Percentiles rank a stretch among this genome's conserved stretches.
Conservation (phyloP, 1,140 invertebrate species). For the Micrasema minimum region DNA sequence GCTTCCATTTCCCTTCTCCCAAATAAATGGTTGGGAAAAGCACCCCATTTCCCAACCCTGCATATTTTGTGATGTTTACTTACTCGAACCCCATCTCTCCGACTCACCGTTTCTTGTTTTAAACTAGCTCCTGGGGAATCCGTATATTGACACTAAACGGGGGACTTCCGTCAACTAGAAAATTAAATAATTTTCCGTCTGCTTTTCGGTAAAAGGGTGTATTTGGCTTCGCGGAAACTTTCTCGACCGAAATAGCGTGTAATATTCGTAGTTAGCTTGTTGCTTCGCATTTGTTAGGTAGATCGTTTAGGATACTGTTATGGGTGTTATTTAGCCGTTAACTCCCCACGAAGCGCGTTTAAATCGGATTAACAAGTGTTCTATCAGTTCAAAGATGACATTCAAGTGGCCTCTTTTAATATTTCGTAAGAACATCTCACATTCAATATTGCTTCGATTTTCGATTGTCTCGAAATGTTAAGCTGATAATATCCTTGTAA, state of each 20-base stretch:
- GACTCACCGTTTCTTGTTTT: conserved; percentile 3
- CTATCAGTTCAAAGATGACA: conserved; percentile 2
- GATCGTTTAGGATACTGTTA: no score
- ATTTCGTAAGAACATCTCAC: neutral
- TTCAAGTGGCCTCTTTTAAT: conserved; percentile 6
- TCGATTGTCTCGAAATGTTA: conserved; percentile 23
- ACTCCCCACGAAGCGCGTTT: no score
- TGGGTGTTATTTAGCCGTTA: no score
- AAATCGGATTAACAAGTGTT: no score
- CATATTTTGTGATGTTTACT: conserved; percentile 29
- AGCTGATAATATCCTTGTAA: conserved; percentile 9
- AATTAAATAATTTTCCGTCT: neutral
- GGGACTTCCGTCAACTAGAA: neutral
- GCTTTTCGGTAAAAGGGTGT: neutral
- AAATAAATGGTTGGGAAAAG: neutral
- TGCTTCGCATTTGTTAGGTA: no score
- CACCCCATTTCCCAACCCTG: conserved; percentile 12
- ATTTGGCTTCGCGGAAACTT: no score
- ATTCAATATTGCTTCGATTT: neutral
- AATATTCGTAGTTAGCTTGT: no score
- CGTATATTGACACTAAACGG: neutral
- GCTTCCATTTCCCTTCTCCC: conserved; percentile 1
- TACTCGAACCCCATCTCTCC: conserved; percentile 1
- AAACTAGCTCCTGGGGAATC: conserved; percentile 5
- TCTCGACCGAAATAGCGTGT: no score